These are phyloP conservation scores for Recurvirostra avosetta DNA, from an alignment of 2,113 vertebrate genomes.

Conservation along the genomic window DNA sequence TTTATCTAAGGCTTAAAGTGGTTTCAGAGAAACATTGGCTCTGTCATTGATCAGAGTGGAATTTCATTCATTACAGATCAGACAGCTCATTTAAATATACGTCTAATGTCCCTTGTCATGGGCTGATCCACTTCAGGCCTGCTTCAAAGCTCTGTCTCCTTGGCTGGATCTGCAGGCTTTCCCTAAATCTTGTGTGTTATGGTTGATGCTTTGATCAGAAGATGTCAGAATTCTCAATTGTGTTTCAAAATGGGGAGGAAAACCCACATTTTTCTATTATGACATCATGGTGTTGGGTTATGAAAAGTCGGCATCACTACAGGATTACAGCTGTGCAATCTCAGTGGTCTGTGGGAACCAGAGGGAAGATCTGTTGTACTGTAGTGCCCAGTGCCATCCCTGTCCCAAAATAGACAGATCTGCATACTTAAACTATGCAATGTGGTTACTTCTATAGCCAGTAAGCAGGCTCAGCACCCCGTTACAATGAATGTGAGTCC, in stretches of 20 bases:
- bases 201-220: not conserved
- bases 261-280: not conserved
- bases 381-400: not conserved
- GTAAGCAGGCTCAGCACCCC: not conserved
- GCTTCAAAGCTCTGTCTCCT: constrained; percentile 34
- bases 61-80: constrained; percentile 40
- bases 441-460: not conserved
- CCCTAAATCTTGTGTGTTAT: not conserved
- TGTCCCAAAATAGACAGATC: not conserved
- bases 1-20: constrained; percentile 28
- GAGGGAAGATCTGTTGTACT: not conserved
- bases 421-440: not conserved
- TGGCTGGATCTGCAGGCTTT: not conserved
- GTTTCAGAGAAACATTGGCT: constrained; percentile 28
- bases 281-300: not conserved
- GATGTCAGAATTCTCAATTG: not conserved
- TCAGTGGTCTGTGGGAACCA: not conserved
- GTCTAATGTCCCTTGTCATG: constrained; percentile 25
- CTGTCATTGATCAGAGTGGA: constrained; percentile 28
- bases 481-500: not conserved
- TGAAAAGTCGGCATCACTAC: not conserved
- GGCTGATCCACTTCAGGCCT: constrained; percentile 21
- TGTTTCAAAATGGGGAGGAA: not conserved
- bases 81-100: constrained; percentile 43
- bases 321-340: not conserved